phyloP scores from a whole-genome alignment of 2,113 vertebrate species.

The Sceloporus undulatus region DNA sequence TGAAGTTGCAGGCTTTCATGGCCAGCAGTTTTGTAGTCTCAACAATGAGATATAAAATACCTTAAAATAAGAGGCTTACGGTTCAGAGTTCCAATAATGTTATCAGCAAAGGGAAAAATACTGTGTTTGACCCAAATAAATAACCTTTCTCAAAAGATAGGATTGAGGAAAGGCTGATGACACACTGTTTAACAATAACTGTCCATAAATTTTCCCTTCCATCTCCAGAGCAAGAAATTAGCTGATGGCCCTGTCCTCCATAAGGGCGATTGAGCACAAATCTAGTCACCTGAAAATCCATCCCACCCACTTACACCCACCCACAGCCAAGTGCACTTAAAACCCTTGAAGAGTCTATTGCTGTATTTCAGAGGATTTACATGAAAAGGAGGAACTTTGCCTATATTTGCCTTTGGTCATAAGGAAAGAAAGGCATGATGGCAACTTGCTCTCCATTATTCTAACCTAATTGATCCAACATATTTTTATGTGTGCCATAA shows the following conservation, averaged over 20 bases:
- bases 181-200: conserved; percentile 15
- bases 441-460: too few species aligned
- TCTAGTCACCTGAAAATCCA: conserved; percentile 2
- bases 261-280: neutral
- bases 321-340: too few species aligned
- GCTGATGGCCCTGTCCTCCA: neutral
- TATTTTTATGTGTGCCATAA: too few species aligned
- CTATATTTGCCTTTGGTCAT: neutral
- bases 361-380: too few species aligned
- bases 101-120: conserved; percentile 41
- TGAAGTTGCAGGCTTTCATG: too few species aligned
- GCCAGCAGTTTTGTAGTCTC: neutral
- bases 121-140: neutral
- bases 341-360: too few species aligned
- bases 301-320: too few species aligned
- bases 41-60: conserved; percentile 52
- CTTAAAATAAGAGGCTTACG: conserved; percentile 41
- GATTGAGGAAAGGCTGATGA: conserved; percentile 9
- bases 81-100: neutral
- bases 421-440: neutral
- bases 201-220: neutral
- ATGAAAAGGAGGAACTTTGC: neutral
- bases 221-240: too few species aligned
- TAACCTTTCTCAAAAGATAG: neutral
- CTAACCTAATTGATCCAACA: neutral